A percentile compares a stretch with the other conserved stretches of the same genome.
These are phyloP conservation scores for Trididemnum clinides DNA, from an alignment of 23 tunicate species.

Conservation along the genomic window DNA sequence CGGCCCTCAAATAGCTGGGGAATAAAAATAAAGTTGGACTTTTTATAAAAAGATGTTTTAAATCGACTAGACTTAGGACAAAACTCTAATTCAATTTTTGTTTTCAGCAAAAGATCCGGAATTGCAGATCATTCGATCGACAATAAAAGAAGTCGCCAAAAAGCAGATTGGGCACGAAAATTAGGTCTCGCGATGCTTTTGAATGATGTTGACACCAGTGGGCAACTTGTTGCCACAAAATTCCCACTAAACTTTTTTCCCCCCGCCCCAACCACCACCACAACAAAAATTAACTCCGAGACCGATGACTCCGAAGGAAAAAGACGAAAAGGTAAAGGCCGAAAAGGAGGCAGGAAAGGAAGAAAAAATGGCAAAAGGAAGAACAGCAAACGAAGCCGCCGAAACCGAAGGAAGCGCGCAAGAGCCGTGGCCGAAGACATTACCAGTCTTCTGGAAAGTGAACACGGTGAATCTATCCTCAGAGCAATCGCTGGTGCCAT, in stretches of 20 bases:
- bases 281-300: too few species aligned
- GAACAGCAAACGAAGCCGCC: not conserved
- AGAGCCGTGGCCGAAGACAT: not conserved
- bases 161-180: not conserved
- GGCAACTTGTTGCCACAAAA: not conserved
- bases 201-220: not conserved
- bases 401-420: not conserved
- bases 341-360: not conserved
- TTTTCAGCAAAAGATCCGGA: not conserved
- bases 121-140: not conserved
- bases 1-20: too few species aligned
- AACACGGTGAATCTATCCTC: not conserved
- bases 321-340: not conserved
- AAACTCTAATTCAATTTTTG: too few species aligned
- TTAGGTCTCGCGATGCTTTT: not conserved
- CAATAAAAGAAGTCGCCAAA: not conserved
- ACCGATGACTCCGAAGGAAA: not conserved
- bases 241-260: not conserved
- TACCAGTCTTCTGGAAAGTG: not conserved
- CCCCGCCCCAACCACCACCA: not conserved
- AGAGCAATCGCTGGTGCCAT: slow-evolving; percentile 15
- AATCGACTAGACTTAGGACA: too few species aligned
- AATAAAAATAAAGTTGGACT: too few species aligned
- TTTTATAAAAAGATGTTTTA: too few species aligned
- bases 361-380: not conserved